phyloP scores from a whole-genome alignment of 2,113 vertebrate genomes.

The Podarcis cretensis region DNA sequence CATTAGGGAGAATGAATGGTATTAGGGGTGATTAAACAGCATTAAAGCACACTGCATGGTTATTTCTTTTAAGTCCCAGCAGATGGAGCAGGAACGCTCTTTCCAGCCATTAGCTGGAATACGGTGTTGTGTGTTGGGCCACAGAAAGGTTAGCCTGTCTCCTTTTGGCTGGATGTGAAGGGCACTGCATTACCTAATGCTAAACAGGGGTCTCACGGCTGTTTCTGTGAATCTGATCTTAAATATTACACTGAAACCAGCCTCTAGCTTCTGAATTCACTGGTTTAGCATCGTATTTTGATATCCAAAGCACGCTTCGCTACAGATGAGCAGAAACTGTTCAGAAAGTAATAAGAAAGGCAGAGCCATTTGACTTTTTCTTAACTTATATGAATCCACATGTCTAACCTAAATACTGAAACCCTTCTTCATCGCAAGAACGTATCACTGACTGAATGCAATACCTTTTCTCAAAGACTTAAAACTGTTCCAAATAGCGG shows the following conservation, averaged over 20 bases:
- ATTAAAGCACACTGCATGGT: background rate
- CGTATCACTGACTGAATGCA: background rate
- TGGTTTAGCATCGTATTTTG: slow-evolving; percentile 1
- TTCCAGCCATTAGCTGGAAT: background rate
- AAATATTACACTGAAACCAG: background rate
- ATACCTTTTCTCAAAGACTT: slow-evolving; percentile 15
- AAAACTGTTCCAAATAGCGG: background rate
- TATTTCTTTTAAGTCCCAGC: background rate
- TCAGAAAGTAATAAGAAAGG: slow-evolving; percentile 3
- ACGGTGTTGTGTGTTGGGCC: background rate
- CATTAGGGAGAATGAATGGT: background rate
- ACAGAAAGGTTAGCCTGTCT: background rate
- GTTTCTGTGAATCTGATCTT: background rate
- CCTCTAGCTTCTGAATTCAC: background rate
- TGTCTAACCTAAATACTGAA: background rate
- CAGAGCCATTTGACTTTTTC: background rate
- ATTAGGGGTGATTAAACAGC: background rate
- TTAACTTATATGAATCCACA: background rate
- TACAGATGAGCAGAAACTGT: background rate
- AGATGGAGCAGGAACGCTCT: background rate
- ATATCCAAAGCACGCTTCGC: background rate
- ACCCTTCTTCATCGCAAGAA: background rate
- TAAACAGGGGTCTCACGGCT: background rate
- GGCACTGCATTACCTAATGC: background rate
- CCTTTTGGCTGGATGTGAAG: background rate